These are phyloP conservation scores for Hippocampus comes DNA, from an alignment of 2,113 vertebrate genomes.

Conservation along the genomic window DNA sequence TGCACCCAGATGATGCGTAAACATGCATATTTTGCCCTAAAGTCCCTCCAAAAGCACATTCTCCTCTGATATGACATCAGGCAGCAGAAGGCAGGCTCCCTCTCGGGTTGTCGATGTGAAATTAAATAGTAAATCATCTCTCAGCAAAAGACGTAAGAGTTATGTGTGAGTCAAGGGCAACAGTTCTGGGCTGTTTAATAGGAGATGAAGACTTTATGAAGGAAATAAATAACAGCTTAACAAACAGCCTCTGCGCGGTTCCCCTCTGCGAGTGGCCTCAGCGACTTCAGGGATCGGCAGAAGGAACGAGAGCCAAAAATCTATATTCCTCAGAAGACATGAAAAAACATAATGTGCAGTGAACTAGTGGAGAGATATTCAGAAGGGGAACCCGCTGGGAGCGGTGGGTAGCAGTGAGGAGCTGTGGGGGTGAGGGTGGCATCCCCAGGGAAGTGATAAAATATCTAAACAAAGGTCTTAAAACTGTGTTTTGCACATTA, in stretches of 20 bases:
- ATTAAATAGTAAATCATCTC: constrained; percentile 69
- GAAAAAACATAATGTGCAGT: constrained; percentile 60
- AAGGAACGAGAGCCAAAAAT: constrained; percentile 61
- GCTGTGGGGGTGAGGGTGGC: constrained; percentile 16
- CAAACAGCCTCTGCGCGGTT: constrained; percentile 60
- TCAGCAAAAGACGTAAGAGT: constrained; percentile 64
- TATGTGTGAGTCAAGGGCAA: constrained; percentile 70
- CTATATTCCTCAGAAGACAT: constrained; percentile 53
- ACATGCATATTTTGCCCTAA: constrained; percentile 30
- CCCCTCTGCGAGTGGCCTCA: constrained; percentile 52
- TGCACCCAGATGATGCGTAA: constrained; percentile 7
- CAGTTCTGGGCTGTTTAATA: constrained; percentile 65
- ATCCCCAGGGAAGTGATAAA: constrained; percentile 17
- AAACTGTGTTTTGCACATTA: neutral
- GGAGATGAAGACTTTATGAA: constrained; percentile 69
- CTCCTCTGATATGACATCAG: constrained; percentile 60
- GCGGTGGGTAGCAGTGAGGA: constrained; percentile 34
- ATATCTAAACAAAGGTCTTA: neutral
- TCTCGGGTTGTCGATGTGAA: constrained; percentile 58
- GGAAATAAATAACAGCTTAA: constrained; percentile 71
- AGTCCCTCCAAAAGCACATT: constrained; percentile 31
- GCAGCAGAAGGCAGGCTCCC: constrained; percentile 43
- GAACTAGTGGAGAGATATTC: constrained; percentile 51
- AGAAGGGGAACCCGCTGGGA: constrained; percentile 34
- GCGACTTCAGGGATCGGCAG: constrained; percentile 52